Evolutionary conservation across 2,888 invertebrate species (phyloP).

Genomic region (Cyrtodaria siliqua): DNA sequence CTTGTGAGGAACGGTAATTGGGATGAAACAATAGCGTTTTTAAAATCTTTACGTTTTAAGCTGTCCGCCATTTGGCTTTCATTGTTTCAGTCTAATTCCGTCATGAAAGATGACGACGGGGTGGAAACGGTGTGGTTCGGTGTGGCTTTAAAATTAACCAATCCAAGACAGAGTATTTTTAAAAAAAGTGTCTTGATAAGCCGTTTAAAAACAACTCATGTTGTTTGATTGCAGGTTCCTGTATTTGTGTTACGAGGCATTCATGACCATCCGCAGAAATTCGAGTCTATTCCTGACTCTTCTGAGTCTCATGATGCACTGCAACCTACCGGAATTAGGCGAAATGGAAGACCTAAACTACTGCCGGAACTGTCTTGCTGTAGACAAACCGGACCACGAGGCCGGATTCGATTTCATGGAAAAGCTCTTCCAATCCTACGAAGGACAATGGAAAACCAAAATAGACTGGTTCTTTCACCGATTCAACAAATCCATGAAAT

Average conservation of each 20-base stretch:
- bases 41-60: no score
- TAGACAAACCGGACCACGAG: slow-evolving; percentile 48
- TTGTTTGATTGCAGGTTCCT: slow-evolving; percentile 48
- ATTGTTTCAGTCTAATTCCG: no score
- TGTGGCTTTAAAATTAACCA: no score
- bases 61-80: no score
- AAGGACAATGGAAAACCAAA: slow-evolving; percentile 45
- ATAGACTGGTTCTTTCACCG: slow-evolving; percentile 57
- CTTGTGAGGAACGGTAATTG: no score
- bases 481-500: slow-evolving; percentile 34
- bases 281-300: slow-evolving; percentile 46
- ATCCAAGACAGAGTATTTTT: no score
- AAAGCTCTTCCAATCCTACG: slow-evolving; percentile 35
- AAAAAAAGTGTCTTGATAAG: no score
- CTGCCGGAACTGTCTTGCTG: slow-evolving; percentile 36
- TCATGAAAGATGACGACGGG: no score
- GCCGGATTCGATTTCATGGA: slow-evolving; percentile 43
- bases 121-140: no score
- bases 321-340: slow-evolving; percentile 50
- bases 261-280: slow-evolving; percentile 47
- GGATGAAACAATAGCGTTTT: no score
- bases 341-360: slow-evolving; percentile 44
- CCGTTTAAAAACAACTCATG: no score
- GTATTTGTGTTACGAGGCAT: slow-evolving; percentile 50
- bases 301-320: slow-evolving; percentile 54